Percentiles rank a stretch among this genome's conserved stretches.
Conservation (phyloP, 1,140 invertebrate genomes). For the Arion vulgaris region DNA sequence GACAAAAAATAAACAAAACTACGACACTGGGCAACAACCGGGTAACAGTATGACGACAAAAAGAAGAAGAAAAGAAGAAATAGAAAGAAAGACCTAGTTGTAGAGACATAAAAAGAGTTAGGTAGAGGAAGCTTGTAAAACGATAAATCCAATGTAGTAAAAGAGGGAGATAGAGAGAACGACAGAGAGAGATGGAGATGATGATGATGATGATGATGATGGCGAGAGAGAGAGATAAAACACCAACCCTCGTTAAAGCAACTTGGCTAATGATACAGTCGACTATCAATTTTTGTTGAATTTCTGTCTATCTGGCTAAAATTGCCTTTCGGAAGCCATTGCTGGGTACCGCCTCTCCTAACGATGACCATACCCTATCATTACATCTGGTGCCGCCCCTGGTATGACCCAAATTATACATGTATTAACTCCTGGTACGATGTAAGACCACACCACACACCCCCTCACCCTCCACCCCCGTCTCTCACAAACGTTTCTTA, state of each 20-base stretch:
- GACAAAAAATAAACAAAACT: too few relatives aligned
- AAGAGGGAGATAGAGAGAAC: neutral
- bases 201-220: too few relatives aligned
- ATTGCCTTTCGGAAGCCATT: constrained; percentile 12
- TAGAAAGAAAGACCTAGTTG: too few relatives aligned
- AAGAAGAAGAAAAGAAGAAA: too few relatives aligned
- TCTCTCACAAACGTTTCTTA: too few relatives aligned
- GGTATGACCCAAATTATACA: neutral
- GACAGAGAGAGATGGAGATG: neutral
- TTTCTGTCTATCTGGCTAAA: neutral
- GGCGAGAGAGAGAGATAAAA: neutral
- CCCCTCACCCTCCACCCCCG: too few relatives aligned
- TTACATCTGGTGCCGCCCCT: neutral
- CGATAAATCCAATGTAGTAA: too few relatives aligned
- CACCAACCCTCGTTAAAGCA: neutral
- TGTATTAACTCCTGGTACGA: neutral
- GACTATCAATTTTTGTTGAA: neutral
- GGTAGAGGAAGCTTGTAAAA: too few relatives aligned
- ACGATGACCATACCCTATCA: constrained; percentile 5
- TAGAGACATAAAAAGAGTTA: too few relatives aligned
- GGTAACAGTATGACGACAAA: too few relatives aligned
- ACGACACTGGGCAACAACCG: too few relatives aligned
- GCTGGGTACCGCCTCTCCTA: neutral
- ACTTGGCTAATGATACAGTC: neutral
- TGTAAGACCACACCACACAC: neutral